phyloP scores from a whole-genome alignment of 2,113 vertebrate species.

The Sapayoa aenigma region DNA sequence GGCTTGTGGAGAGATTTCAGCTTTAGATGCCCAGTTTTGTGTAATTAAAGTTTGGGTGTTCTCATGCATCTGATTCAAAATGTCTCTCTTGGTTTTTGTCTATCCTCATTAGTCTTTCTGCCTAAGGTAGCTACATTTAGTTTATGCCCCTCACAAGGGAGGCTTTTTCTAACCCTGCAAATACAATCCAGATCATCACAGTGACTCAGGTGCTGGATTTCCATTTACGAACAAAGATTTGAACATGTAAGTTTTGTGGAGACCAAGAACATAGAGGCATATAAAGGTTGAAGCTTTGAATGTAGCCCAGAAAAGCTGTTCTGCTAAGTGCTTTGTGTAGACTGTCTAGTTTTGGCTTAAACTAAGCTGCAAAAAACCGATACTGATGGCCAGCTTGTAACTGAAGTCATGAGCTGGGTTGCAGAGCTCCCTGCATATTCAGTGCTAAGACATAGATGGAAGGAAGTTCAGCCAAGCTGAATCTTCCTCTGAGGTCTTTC shows the following conservation, averaged over 20 bases:
- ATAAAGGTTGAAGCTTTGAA: not conserved
- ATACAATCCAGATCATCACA: not conserved
- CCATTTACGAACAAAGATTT: not conserved
- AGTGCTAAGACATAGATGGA: not conserved
- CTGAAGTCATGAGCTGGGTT: not conserved
- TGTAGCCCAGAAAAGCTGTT: not conserved
- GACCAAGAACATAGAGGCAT: no score
- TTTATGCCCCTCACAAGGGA: not conserved
- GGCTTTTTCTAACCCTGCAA: not conserved
- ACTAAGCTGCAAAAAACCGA: not conserved
- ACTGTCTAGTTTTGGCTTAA: not conserved
- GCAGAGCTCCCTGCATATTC: not conserved
- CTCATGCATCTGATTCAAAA: not conserved
- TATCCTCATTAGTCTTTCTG: not conserved
- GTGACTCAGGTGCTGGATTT: not conserved
- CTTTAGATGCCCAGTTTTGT: not conserved
- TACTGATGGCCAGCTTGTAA: not conserved
- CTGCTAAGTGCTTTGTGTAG: not conserved
- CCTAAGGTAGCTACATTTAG: not conserved
- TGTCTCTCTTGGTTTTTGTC: not conserved
- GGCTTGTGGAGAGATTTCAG: not conserved
- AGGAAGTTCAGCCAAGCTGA: not conserved
- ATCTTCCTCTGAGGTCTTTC: not conserved
- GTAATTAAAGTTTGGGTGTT: not conserved
- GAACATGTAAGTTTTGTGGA: not conserved